These are phyloP conservation scores for Campylomormyrus tamandua DNA, from an alignment of 2,113 vertebrate genomes.

Conservation along the genomic window DNA sequence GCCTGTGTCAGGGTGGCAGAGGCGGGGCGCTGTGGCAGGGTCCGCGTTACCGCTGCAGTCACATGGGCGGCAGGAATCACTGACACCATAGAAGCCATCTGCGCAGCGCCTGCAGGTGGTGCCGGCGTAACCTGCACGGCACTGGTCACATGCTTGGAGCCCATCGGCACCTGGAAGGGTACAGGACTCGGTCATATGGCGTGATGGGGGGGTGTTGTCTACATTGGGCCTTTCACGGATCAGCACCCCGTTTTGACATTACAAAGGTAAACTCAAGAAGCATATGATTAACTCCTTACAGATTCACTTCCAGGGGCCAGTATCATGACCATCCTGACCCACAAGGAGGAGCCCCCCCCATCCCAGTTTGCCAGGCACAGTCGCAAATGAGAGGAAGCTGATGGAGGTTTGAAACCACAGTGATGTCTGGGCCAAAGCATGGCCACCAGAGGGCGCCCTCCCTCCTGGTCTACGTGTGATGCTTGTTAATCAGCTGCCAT, in stretches of 20 bases:
- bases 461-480: not conserved
- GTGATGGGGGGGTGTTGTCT: not conserved
- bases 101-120: conserved; percentile 61
- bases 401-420: not conserved
- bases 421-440: not conserved
- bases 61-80: conserved; percentile 68
- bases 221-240: too few species aligned
- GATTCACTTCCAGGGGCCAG: not conserved
- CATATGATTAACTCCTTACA: not conserved
- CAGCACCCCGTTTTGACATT: too few species aligned
- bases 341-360: not conserved
- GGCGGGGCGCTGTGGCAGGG: conserved; percentile 39
- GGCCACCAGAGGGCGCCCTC: not conserved
- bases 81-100: conserved; percentile 66
- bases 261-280: not conserved
- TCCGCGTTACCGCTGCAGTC: conserved; percentile 67
- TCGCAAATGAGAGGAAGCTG: not conserved
- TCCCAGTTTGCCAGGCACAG: not conserved
- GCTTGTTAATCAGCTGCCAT: not conserved
- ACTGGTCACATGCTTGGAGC: conserved; percentile 56
- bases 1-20: conserved; percentile 66
- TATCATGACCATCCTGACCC: not conserved
- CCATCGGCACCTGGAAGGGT: conserved; percentile 46
- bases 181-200: conserved; percentile 13
- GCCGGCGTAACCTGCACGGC: conserved; percentile 61